Percentiles rank a stretch among this genome's conserved stretches.
These are phyloP conservation scores for Drosophila arawakana DNA, from an alignment of 1,140 invertebrate species.

Conservation along the genomic window DNA sequence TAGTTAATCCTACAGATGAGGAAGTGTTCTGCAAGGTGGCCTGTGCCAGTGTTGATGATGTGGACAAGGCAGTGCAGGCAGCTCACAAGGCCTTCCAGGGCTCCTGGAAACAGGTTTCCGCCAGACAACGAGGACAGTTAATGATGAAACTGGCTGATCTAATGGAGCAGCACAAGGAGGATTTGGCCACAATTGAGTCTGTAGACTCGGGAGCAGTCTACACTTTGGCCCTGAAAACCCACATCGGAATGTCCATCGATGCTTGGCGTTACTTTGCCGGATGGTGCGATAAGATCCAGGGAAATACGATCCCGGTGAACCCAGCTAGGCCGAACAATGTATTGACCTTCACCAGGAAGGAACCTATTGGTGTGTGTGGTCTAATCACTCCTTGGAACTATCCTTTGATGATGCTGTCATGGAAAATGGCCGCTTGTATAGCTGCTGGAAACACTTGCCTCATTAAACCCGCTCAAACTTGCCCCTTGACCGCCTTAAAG, in stretches of 20 bases:
- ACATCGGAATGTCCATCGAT: conserved; percentile 97
- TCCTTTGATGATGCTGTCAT: conserved; percentile 98
- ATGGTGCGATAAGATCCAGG: conserved; percentile 97
- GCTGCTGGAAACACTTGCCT: conserved; percentile 97
- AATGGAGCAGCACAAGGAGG: conserved; percentile 97
- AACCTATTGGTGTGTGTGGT: conserved; percentile 96
- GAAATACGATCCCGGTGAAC: conserved; percentile 94
- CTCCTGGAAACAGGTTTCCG: conserved; percentile 94
- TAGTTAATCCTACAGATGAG: conserved; percentile 95
- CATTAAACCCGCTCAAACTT: conserved; percentile 97
- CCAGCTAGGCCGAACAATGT: conserved; percentile 94
- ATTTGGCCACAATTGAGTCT: conserved; percentile 96
- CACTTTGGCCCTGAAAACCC: conserved; percentile 97
- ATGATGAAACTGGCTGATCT: conserved; percentile 94
- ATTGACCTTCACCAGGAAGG: conserved; percentile 93
- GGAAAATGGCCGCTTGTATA: conserved; percentile 98
- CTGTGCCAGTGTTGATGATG: conserved; percentile 91
- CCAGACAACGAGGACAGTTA: conserved; percentile 91
- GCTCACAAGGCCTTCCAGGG: conserved; percentile 95
- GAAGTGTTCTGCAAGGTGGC: conserved; percentile 92
- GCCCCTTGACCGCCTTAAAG: conserved; percentile 96
- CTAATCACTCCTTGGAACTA: conserved; percentile 99
- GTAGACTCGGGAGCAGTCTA: conserved; percentile 98
- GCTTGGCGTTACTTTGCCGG: conserved; percentile 97
- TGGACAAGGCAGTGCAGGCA: conserved; percentile 93